Percentiles rank a stretch among this genome's conserved stretches.
phyloP scores from a whole-genome alignment of 2,888 invertebrate genomes.

The Acanthopleura granulata region DNA sequence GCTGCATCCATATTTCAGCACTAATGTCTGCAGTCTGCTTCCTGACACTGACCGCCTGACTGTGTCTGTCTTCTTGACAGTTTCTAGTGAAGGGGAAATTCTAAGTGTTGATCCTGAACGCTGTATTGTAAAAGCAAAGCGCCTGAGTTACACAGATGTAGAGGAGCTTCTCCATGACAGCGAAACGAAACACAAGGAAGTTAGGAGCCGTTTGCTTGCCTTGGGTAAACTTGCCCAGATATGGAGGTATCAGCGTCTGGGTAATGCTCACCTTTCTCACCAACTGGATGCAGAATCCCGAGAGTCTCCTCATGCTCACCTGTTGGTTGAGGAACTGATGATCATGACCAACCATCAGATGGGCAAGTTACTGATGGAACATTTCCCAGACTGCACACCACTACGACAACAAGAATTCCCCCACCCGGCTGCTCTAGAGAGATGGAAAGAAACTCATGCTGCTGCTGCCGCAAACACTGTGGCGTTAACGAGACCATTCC shows the following conservation, averaged over 20 bases:
- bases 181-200: conserved; percentile 43
- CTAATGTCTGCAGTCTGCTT: conserved; percentile 49
- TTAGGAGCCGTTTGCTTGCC: conserved; percentile 48
- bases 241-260: conserved; percentile 52
- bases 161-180: conserved; percentile 52
- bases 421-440: conserved; percentile 35
- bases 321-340: conserved; percentile 60
- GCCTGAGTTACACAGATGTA: conserved; percentile 47
- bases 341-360: conserved; percentile 55
- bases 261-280: conserved; percentile 50
- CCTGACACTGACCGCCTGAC: conserved; percentile 46
- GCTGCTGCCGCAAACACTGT: conserved; percentile 54
- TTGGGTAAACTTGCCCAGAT: conserved; percentile 50
- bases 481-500: conserved; percentile 52
- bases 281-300: conserved; percentile 39
- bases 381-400: conserved; percentile 48
- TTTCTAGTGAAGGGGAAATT: conserved; percentile 46
- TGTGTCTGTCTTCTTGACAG: conserved; percentile 52
- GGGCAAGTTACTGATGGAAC: conserved; percentile 43
- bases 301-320: conserved; percentile 43
- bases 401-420: conserved; percentile 50
- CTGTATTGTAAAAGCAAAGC: conserved; percentile 51
- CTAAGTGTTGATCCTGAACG: conserved; percentile 39
- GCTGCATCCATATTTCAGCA: conserved; percentile 46
- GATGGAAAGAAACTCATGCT: conserved; percentile 51